These are phyloP conservation scores for Acanthis flammea DNA, from an alignment of 2,797 vertebrate species.

Conservation along the genomic window DNA sequence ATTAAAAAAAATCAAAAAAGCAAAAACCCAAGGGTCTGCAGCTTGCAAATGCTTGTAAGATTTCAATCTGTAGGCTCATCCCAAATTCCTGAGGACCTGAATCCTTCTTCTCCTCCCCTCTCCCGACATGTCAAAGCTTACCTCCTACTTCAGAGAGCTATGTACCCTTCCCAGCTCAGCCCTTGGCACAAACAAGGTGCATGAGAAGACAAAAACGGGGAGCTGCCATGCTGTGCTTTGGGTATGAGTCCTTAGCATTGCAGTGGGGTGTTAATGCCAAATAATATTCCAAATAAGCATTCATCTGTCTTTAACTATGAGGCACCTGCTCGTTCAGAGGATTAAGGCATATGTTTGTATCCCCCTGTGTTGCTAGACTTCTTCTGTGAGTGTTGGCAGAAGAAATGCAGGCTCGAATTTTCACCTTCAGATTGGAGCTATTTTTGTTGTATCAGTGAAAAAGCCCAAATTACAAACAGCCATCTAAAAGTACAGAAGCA, in stretches of 20 bases:
- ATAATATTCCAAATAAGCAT: background rate
- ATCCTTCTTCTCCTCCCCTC: background rate
- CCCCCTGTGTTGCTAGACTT: background rate
- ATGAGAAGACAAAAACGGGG: background rate
- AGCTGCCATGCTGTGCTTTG: background rate
- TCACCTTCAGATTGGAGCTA: slow-evolving; percentile 17
- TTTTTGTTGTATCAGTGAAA: background rate
- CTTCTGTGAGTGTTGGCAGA: background rate
- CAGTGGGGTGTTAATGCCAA: background rate
- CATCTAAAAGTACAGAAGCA: background rate
- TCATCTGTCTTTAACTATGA: background rate
- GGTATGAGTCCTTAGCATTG: background rate
- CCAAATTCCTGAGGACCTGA: background rate
- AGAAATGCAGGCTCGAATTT: background rate
- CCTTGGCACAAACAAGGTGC: background rate
- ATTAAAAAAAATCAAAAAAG: background rate
- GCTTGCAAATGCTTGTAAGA: background rate
- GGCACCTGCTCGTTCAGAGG: background rate
- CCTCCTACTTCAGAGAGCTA: background rate
- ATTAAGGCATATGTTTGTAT: background rate
- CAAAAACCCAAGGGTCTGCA: background rate
- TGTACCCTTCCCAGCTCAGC: accelerated
- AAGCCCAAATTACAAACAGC: background rate
- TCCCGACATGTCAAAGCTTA: background rate
- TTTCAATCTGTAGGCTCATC: background rate